Conservation (phyloP, 2,797 vertebrate species). For the Rhinoraja longicauda region DNA sequence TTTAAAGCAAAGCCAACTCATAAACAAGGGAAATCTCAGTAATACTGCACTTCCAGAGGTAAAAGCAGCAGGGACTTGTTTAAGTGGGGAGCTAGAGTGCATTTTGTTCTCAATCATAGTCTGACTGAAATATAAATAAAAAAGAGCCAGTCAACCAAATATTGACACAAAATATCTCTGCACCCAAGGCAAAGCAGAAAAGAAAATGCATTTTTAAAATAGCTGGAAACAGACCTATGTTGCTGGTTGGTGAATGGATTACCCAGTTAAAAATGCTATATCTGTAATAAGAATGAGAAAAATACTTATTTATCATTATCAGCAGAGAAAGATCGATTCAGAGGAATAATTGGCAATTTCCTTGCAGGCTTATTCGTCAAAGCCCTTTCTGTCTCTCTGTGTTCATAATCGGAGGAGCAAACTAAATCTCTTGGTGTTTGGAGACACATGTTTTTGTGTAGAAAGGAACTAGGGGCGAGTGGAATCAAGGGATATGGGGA, state of each 20-base stretch:
- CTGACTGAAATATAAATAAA: not conserved
- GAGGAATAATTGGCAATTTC: not conserved
- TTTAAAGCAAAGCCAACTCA: not conserved
- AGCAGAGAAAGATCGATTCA: too few species aligned
- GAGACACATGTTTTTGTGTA: not conserved
- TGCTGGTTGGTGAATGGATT: not conserved
- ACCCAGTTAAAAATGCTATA: not conserved
- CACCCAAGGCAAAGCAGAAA: not conserved
- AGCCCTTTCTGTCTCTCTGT: not conserved
- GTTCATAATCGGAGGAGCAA: not conserved
- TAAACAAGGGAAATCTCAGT: not conserved
- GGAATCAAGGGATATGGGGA: too few species aligned
- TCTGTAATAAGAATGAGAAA: not conserved
- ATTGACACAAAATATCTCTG: not conserved
- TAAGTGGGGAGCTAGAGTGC: not conserved
- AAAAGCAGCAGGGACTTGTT: not conserved
- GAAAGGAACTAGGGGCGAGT: too few species aligned
- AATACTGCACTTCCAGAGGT: not conserved
- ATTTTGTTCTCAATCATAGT: not conserved
- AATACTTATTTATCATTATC: not conserved
- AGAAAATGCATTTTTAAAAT: not conserved
- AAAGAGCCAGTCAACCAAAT: not conserved
- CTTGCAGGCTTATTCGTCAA: not conserved
- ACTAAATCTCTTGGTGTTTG: not conserved
- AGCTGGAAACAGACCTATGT: not conserved